Percentiles rank a stretch among this genome's conserved stretches.
phyloP scores from a whole-genome alignment of 2,797 vertebrate genomes.

The Hybognathus amarus region DNA sequence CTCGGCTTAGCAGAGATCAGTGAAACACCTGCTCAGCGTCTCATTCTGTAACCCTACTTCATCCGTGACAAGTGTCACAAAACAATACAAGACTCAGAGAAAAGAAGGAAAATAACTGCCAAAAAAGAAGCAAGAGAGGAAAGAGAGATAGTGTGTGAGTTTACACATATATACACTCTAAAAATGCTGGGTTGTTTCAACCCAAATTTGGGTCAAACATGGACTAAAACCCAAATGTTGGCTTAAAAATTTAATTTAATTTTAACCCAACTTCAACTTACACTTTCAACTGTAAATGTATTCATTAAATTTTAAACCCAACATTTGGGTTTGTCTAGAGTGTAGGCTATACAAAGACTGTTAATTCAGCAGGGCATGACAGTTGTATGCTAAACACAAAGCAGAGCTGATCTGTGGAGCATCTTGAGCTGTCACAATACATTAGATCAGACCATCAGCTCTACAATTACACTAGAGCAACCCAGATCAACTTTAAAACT shows the following conservation, averaged over 20 bases:
- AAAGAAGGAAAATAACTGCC: slow-evolving; percentile 23
- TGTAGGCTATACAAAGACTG: neutral
- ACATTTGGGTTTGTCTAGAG: no score
- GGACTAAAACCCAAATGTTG: no score
- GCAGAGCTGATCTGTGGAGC: slow-evolving; percentile 63
- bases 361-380: slow-evolving; percentile 63
- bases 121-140: neutral
- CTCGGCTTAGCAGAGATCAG: slow-evolving; percentile 67
- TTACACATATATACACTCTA: neutral
- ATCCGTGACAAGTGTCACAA: slow-evolving; percentile 17
- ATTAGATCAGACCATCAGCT: slow-evolving; percentile 68
- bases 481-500: neutral
- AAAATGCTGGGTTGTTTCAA: no score
- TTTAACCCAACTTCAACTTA: no score
- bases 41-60: slow-evolving; percentile 51
- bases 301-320: no score
- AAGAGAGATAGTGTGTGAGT: slow-evolving; percentile 1
- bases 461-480: neutral
- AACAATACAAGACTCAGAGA: slow-evolving; percentile 25
- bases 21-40: slow-evolving; percentile 72
- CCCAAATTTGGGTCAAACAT: no score
- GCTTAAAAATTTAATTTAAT: no score
- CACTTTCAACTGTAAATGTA: no score
- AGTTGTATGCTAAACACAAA: slow-evolving; percentile 62
- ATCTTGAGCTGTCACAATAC: slow-evolving; percentile 72